Conservation (phyloP, 2,888 invertebrate genomes). For the Syritta pipiens region DNA sequence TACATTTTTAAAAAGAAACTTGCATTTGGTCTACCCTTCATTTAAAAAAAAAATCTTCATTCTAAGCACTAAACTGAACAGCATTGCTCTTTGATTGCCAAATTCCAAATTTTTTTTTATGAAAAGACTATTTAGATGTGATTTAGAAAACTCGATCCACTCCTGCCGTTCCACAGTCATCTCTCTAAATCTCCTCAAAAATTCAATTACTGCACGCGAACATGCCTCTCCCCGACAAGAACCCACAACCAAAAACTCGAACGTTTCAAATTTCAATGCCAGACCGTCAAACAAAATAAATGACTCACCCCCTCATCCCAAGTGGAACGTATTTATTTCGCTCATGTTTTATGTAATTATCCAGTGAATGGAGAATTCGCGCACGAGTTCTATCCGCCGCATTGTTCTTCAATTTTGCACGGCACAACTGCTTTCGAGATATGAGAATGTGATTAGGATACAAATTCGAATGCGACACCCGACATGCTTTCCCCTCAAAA, state of each 20-base stretch:
- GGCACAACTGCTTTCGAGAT: conserved; percentile 3
- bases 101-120: no score
- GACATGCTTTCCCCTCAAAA: no score
- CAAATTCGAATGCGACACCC: no score
- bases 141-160: no score
- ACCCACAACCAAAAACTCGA: neutral
- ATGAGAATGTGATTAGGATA: conserved; percentile 10
- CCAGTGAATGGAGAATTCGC: neutral
- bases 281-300: neutral
- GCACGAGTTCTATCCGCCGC: neutral
- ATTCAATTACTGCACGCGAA: conserved; percentile 9
- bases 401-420: neutral
- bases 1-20: no score
- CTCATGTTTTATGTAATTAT: conserved; percentile 1
- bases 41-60: no score
- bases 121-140: no score
- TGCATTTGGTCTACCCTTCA: no score
- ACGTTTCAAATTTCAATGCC: conserved; percentile 6
- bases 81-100: no score
- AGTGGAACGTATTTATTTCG: conserved; percentile 1
- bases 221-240: neutral
- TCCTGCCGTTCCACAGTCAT: no score
- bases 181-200: neutral
- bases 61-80: no score
- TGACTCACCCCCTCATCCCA: no score